Evolutionary conservation across 2,113 vertebrate genomes (phyloP), one percentile per base, ranked within the genome.

Genomic region (Festucalex cinctus): DNA sequence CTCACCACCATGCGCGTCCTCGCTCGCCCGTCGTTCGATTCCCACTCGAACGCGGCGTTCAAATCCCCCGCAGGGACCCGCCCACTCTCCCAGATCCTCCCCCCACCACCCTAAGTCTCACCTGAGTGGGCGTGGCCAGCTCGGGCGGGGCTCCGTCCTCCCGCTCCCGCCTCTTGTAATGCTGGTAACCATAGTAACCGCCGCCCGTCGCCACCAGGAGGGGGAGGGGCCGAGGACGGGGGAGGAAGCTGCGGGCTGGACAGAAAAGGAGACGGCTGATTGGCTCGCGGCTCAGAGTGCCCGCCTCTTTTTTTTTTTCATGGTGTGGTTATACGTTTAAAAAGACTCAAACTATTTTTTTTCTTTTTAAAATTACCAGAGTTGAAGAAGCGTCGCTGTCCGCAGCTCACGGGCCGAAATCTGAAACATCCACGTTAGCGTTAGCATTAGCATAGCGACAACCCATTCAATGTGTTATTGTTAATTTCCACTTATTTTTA

Each of bases 171-270:
- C 39, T 54, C 48, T n/a, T 75, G 71, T 83, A 89, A 43, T 81
- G 75, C 28, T 85, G 69, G 74, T 89, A 89, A 66, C 85, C 85
- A 36, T 84, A 71, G 72, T 87, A 87, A 78, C 84, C 73, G 3
- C 82, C 68, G 4, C 84, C 81, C 6, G 87, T 86, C 36, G 75
- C 65, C 16, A 89, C 28, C 3, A 89, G 73, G 17, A 89, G 0
- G 1, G 81, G 76, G 16, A 89, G 61, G 1, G 84, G 77, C 22
- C 81, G 65, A 17, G 70, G 81, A 1, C 81, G 68, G 26, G 46
- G 51, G 9, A 78, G 48, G 3, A 79, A 9, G 6, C 70, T 19
- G 35, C 53, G 70, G 63, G 77, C 87, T 87, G 36, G 36, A 17
- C 20, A 66, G 6, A 72, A 7, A n/a, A 59, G n/a, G 24, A 16